Base-by-base conservation (phyloP, 2,113 vertebrate genomes). In the Empidonax alnorum region DNA sequence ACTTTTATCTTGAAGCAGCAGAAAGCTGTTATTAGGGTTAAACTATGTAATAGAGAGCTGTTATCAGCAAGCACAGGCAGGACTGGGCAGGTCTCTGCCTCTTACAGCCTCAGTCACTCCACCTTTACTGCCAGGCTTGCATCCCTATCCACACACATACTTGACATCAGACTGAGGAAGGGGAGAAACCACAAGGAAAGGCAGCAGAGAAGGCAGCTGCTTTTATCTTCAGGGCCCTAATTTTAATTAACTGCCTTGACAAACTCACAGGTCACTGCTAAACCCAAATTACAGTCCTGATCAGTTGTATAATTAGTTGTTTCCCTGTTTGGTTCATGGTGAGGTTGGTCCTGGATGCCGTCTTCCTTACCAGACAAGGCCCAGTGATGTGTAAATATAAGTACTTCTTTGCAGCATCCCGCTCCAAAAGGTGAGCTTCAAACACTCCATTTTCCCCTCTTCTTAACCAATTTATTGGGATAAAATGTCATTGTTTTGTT, bases 41-140 rank as follows among this genome's bases (percentile, higher is more conserved):
- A 46, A 0, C 33, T 22, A 9, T n/a, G 0, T 37, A 10, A 50
- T 7, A 9, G 50, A 61, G 41, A 0, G 11, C 16, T 17, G 6
- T 72, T 76, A 67, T 10, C 72, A 33, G 71, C 41, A 74, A 10
- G 35, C 7, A 2, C 47, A 52, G 62, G 42, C 58, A 23, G 23
- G 31, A 47, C 21, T 17, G 12, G 47, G 58, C 58, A n/a, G 30
- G 10, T 42, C 24, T 37, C 18, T 28, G 62, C 50, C 21, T 84
- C 35, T 44, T 13, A 5, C 31, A 20, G 77, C 46, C 23, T 53
- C 30, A 15, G 4, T 16, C 2, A 2, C 23, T n/a, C 35, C 5
- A 2, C 21, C 56, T 65, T 44, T 3, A 3, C 49, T 44, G 61
- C 39, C 67, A 41, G 50, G 19, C 14, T 66, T 16, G 3, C 12